These are phyloP conservation scores for Drosophila parthenogenetica DNA, from an alignment of 2,888 invertebrate genomes.

Conservation along the genomic window DNA sequence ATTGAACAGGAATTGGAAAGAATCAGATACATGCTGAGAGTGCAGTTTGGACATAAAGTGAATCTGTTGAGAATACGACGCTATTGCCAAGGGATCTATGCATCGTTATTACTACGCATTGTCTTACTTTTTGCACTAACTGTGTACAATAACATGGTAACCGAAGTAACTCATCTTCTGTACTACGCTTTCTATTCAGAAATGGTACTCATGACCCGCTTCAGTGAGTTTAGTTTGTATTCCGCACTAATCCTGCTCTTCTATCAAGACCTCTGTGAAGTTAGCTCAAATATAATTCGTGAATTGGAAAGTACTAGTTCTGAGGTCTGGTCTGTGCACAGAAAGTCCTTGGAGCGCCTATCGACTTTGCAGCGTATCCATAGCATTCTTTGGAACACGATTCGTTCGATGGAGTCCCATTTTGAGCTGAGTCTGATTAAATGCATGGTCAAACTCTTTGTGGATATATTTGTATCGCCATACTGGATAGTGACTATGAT, in stretches of 20 bases:
- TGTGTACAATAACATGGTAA: slow-evolving; percentile 1
- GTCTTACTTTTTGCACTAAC: not conserved
- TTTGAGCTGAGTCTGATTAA: slow-evolving; percentile 63
- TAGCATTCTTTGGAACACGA: slow-evolving; percentile 56
- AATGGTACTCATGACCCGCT: slow-evolving; percentile 56
- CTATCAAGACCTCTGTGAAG: slow-evolving; percentile 52
- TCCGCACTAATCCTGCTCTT: slow-evolving; percentile 44
- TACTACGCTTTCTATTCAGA: slow-evolving; percentile 67
- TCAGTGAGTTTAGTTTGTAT: slow-evolving; percentile 68
- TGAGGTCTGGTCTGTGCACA: slow-evolving; percentile 35
- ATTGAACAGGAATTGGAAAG: slow-evolving; percentile 53
- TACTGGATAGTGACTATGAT: slow-evolving; percentile 68
- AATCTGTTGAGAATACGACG: slow-evolving; percentile 33
- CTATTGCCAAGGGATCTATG: slow-evolving; percentile 43
- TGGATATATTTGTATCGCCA: slow-evolving; percentile 65
- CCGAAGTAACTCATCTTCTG: slow-evolving; percentile 15
- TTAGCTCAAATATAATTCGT: slow-evolving; percentile 15
- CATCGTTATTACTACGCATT: not conserved
- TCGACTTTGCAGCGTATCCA: slow-evolving; percentile 65
- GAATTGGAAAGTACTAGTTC: slow-evolving; percentile 51
- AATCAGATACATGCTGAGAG: slow-evolving; percentile 34
- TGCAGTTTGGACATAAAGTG: slow-evolving; percentile 44
- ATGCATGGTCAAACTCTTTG: slow-evolving; percentile 62
- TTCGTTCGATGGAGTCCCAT: slow-evolving; percentile 65
- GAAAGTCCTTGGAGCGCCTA: slow-evolving; percentile 38